These are phyloP conservation scores for Myzus persicae DNA, from an alignment of 1,140 invertebrate species.

Conservation along the genomic window DNA sequence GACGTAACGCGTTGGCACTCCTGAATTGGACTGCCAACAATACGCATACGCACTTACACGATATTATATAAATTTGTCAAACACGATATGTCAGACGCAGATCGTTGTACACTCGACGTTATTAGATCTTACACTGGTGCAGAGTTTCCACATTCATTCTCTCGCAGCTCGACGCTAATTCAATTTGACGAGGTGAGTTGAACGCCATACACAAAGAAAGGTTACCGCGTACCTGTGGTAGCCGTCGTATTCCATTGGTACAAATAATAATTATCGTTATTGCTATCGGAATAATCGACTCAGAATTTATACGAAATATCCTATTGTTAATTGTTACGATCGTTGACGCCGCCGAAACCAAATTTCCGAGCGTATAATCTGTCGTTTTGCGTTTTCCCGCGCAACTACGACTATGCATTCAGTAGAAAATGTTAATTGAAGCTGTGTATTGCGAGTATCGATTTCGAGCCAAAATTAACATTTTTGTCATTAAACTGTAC, in stretches of 20 bases:
- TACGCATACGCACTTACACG: neutral
- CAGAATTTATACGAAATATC: neutral
- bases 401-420: no score
- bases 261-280: neutral
- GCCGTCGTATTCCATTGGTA: neutral
- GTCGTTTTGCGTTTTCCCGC: neutral
- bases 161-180: neutral
- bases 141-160: neutral
- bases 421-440: neutral
- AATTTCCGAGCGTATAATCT: neutral
- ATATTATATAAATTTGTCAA: slow-evolving; percentile 8
- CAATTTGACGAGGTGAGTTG: neutral
- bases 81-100: neutral
- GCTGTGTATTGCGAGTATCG: neutral
- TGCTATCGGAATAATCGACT: no score
- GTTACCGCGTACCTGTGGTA: no score
- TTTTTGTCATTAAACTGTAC: slow-evolving; percentile 27
- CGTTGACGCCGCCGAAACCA: neutral
- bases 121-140: neutral
- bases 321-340: neutral
- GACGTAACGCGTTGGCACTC: no score
- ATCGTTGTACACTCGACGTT: neutral
- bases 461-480: slow-evolving; percentile 1
- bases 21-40: neutral
- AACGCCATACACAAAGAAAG: neutral